Evolutionary conservation across 1,140 invertebrate species (phyloP).

Genomic region (Aphelenchoides avenae): DNA sequence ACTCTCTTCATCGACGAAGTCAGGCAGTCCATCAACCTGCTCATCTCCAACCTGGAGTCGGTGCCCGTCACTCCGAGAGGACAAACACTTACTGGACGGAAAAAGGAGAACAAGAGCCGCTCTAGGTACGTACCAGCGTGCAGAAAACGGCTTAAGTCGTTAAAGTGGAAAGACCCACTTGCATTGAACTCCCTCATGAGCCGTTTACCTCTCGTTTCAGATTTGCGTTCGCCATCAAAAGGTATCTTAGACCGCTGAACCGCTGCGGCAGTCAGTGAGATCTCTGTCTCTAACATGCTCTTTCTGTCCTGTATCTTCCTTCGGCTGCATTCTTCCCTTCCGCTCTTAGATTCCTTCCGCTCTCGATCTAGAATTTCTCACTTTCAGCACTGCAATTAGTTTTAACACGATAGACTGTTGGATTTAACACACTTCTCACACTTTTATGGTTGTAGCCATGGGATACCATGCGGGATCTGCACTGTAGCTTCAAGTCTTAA

Average conservation of each 20-base stretch:
- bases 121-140: slow-evolving; percentile 76
- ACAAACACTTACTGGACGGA: slow-evolving; percentile 66
- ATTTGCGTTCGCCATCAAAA: slow-evolving; percentile 30
- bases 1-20: slow-evolving; percentile 96
- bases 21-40: slow-evolving; percentile 89
- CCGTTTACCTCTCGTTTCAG: slow-evolving; percentile 12
- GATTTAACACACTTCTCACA: too few relatives aligned
- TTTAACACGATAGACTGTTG: too few relatives aligned
- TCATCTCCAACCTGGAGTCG: slow-evolving; percentile 98
- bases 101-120: slow-evolving; percentile 90
- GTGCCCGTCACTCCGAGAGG: slow-evolving; percentile 86
- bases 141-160: too few relatives aligned
- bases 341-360: too few relatives aligned
- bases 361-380: too few relatives aligned
- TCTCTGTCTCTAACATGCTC: slow-evolving; percentile 3
- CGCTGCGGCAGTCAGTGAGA: too few relatives aligned
- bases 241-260: slow-evolving; percentile 15
- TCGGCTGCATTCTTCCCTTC: neutral
- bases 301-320: slow-evolving; percentile 13
- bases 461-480: too few relatives aligned
- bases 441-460: too few relatives aligned
- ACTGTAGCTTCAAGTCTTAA: too few relatives aligned
- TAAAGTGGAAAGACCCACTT: neutral
- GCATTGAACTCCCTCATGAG: neutral
- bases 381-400: too few relatives aligned